phyloP scores from a whole-genome alignment of 2,797 vertebrate species.

The Falco rusticolus region DNA sequence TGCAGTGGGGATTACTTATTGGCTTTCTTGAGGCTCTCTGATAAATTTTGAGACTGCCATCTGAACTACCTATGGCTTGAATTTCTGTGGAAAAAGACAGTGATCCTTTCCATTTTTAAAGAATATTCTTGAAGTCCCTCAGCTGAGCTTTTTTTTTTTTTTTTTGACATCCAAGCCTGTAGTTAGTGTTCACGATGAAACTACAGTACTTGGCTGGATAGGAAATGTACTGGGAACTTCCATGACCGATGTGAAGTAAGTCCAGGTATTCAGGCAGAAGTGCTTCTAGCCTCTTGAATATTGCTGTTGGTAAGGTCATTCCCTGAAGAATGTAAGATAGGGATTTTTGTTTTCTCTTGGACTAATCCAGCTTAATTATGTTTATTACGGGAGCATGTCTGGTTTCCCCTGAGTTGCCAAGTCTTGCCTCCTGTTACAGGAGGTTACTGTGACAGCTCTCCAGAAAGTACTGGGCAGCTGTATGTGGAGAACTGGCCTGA shows the following conservation, averaged over 20 bases:
- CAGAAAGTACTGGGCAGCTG: neutral
- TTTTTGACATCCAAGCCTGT: neutral
- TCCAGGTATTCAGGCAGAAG: neutral
- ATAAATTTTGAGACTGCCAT: neutral
- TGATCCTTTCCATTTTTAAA: neutral
- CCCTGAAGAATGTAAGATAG: neutral
- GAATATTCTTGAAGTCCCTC: neutral
- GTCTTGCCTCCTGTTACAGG: neutral
- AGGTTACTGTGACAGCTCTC: neutral
- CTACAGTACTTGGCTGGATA: neutral
- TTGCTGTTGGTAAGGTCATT: neutral
- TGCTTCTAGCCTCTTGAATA: neutral
- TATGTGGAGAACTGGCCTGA: neutral
- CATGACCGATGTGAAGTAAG: accelerated
- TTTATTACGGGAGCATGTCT: neutral
- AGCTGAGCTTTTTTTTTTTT: neutral
- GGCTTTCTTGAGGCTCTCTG: neutral
- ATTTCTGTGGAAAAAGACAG: neutral
- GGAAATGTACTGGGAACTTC: neutral
- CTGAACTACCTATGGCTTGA: neutral
- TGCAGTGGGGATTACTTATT: neutral
- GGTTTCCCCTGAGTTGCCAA: neutral
- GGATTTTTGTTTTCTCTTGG: neutral
- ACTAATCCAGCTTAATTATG: neutral
- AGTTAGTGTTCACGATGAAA: neutral